phyloP scores from a whole-genome alignment of 2,888 invertebrate genomes.

The Neocrepidodera transversa region DNA sequence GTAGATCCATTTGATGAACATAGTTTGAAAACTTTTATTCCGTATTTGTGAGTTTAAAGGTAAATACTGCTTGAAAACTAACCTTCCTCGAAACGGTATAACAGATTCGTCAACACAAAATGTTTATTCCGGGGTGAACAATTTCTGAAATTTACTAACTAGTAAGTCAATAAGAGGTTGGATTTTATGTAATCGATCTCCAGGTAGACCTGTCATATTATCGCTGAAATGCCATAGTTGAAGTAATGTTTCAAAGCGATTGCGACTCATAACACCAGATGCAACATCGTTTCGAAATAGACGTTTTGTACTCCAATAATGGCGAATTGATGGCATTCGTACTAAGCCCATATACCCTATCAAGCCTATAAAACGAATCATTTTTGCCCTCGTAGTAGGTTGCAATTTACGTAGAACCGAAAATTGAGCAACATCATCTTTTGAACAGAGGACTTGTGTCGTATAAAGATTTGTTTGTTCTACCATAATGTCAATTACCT shows the following conservation, averaged over 20 bases:
- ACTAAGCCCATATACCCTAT: slow-evolving; percentile 2
- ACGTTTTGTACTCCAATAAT: background rate
- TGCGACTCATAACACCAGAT: background rate
- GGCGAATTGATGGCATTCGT: background rate
- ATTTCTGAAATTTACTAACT: slow-evolving; percentile 10
- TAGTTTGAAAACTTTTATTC: slow-evolving; percentile 13
- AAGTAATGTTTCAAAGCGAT: slow-evolving; percentile 10
- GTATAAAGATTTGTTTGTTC: slow-evolving; percentile 2
- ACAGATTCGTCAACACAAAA: slow-evolving; percentile 25
- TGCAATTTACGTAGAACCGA: background rate
- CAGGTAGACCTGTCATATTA: background rate
- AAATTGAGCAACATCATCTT: background rate
- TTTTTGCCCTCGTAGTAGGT: background rate
- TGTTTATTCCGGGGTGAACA: background rate
- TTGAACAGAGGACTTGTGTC: background rate
- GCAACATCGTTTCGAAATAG: background rate
- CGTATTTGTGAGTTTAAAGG: no score
- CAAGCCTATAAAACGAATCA: background rate
- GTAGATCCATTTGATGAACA: slow-evolving; percentile 15
- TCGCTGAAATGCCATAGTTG: slow-evolving; percentile 6
- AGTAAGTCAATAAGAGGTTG: slow-evolving; percentile 2
- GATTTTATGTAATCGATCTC: slow-evolving; percentile 3
- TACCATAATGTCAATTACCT: background rate
- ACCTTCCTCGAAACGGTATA: slow-evolving; percentile 18
- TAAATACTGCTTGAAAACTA: slow-evolving; percentile 25